A percentile compares a stretch with the other conserved stretches of the same genome.
These are phyloP conservation scores for Sorex araneus DNA, from an alignment of 2,113 vertebrate genomes.

Conservation along the genomic window DNA sequence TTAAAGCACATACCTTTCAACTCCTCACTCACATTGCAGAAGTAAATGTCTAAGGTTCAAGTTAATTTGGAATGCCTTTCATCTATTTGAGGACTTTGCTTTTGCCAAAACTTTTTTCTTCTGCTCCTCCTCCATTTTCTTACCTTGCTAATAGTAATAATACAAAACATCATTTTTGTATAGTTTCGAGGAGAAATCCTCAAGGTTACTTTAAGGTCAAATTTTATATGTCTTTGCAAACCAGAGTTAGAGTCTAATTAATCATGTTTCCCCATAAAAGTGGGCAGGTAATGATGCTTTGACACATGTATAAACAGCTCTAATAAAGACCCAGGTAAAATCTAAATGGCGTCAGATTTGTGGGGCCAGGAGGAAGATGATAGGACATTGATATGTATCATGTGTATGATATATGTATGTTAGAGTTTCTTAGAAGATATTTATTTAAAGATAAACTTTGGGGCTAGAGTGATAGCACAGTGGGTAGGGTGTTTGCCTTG, in stretches of 20 bases:
- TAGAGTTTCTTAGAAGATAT: neutral
- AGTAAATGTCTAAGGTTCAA: neutral
- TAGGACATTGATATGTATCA: neutral
- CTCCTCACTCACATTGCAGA: neutral
- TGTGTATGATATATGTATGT: neutral
- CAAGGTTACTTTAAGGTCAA: neutral
- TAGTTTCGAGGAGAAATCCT: slow-evolving; percentile 24
- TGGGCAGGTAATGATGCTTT: neutral
- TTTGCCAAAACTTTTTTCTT: slow-evolving; percentile 7
- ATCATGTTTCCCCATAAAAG: neutral
- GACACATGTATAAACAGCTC: neutral
- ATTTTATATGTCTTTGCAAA: neutral
- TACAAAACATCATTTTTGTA: neutral
- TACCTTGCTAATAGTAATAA: slow-evolving; percentile 24
- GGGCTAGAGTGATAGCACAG: too few relatives aligned
- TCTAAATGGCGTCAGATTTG: neutral
- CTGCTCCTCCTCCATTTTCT: neutral
- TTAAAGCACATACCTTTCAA: neutral
- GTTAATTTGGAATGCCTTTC: slow-evolving; percentile 35
- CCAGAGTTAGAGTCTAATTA: slow-evolving; percentile 1
- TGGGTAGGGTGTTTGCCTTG: too few relatives aligned
- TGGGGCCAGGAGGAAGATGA: accelerated
- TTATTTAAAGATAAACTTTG: too few relatives aligned
- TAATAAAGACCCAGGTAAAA: neutral
- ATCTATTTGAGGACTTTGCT: neutral